Conservation (phyloP, 2,113 vertebrate genomes). For the Lates calcarifer region DNA sequence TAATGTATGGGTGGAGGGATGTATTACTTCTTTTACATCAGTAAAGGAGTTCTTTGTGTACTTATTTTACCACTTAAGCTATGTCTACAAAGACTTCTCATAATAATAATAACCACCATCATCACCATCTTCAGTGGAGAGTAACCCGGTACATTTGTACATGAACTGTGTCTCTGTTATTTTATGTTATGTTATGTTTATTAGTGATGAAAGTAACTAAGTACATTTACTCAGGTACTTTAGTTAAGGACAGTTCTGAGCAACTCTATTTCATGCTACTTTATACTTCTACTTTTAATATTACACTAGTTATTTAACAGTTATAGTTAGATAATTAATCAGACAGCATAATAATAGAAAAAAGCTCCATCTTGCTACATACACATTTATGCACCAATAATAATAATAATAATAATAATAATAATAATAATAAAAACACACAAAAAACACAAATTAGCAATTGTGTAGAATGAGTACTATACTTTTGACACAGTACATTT, state of each 20-base stretch:
- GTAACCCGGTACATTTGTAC: background rate
- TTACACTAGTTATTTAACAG: background rate
- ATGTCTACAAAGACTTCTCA: background rate
- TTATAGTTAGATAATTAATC: background rate
- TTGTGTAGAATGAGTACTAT: too few relatives aligned
- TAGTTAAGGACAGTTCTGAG: background rate
- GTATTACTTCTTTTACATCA: background rate
- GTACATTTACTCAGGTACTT: background rate
- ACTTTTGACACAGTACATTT: too few relatives aligned
- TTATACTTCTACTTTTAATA: background rate
- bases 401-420: too few relatives aligned
- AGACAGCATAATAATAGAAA: too few relatives aligned
- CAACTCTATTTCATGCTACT: background rate
- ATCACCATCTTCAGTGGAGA: background rate
- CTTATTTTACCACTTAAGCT: too few relatives aligned
- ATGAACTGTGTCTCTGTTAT: background rate
- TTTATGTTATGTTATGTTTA: too few relatives aligned
- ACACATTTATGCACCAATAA: background rate
- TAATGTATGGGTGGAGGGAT: too few relatives aligned
- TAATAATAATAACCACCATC: too few relatives aligned
- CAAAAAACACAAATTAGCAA: too few relatives aligned
- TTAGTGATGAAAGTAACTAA: background rate
- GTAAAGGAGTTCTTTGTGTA: background rate
- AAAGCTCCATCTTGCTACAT: background rate
- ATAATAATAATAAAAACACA: too few relatives aligned